Evolutionary conservation across 2,113 vertebrate species (phyloP).

Genomic region (Tretioscincus oriximinensis): DNA sequence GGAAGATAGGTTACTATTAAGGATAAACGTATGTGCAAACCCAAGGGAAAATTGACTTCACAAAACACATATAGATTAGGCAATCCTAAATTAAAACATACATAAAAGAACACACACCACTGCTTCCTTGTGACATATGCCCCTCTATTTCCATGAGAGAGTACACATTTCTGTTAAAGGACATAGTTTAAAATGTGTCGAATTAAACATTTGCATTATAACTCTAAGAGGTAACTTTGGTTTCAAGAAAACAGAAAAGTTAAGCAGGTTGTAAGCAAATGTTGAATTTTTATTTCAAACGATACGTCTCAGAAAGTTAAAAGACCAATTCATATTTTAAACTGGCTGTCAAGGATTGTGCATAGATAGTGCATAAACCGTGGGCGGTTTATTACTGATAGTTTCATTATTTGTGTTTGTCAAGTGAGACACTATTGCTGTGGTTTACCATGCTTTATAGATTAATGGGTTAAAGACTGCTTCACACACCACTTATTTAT

Average conservation of each 20-base stretch:
- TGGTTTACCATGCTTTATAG: conserved; percentile 46
- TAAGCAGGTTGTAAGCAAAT: conserved; percentile 5
- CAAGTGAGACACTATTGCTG: conserved; percentile 43
- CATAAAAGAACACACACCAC: too few species aligned
- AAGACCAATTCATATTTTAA: conserved; percentile 47
- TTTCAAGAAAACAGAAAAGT: conserved; percentile 43
- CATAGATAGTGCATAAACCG: conserved; percentile 34
- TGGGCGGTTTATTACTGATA: conserved; percentile 37
- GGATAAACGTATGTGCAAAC: too few species aligned
- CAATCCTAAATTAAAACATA: too few species aligned
- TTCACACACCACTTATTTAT: too few species aligned
- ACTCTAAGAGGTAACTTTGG: conserved; percentile 41
- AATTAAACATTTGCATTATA: conserved; percentile 17
- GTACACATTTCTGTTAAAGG: accelerated
- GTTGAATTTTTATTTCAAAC: conserved; percentile 34
- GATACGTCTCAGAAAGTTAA: conserved; percentile 46
- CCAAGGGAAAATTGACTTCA: too few species aligned
- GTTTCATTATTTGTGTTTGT: conserved; percentile 52
- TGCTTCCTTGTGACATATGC: too few species aligned
- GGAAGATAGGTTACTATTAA: too few species aligned
- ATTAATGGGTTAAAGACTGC: conserved; percentile 31
- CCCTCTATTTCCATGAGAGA: too few species aligned
- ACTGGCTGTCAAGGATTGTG: conserved; percentile 37
- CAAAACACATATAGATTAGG: too few species aligned
- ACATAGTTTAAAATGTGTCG: background rate